These are phyloP conservation scores for Drosophila pectinifera DNA, from an alignment of 1,140 invertebrate species.

Conservation along the genomic window DNA sequence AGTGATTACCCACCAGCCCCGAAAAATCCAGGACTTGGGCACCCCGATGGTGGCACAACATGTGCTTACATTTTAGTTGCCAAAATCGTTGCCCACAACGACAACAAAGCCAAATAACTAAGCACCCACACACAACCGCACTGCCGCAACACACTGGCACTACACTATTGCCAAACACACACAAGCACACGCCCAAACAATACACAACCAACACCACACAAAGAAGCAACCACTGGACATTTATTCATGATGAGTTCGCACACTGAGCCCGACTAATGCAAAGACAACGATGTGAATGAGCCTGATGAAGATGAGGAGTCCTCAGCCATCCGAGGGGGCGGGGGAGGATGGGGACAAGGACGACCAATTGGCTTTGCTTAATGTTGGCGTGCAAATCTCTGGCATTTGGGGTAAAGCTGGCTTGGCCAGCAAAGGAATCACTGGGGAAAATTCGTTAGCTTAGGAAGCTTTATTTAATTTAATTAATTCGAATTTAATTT, in stretches of 20 bases:
- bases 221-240: conserved; percentile 59
- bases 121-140: conserved; percentile 28
- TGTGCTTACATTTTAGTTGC: conserved; percentile 71
- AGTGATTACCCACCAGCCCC: not conserved
- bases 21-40: conserved; percentile 19
- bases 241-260: conserved; percentile 73
- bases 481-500: no score
- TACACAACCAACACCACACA: conserved; percentile 26
- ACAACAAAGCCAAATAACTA: conserved; percentile 55
- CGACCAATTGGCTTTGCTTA: conserved; percentile 80
- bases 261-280: conserved; percentile 60
- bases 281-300: conserved; percentile 57
- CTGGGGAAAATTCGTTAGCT: conserved; percentile 8
- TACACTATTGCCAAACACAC: conserved; percentile 7
- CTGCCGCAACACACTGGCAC: not conserved
- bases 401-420: conserved; percentile 59
- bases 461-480: no score
- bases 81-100: conserved; percentile 54
- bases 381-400: conserved; percentile 77
- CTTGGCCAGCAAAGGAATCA: conserved; percentile 9
- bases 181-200: conserved; percentile 11
- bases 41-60: conserved; percentile 42
- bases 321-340: conserved; percentile 4
- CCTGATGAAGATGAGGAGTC: conserved; percentile 50
- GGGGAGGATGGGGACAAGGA: conserved; percentile 13